These are phyloP conservation scores for Clanis bilineata DNA, from an alignment of 2,888 invertebrate species.

Conservation along the genomic window DNA sequence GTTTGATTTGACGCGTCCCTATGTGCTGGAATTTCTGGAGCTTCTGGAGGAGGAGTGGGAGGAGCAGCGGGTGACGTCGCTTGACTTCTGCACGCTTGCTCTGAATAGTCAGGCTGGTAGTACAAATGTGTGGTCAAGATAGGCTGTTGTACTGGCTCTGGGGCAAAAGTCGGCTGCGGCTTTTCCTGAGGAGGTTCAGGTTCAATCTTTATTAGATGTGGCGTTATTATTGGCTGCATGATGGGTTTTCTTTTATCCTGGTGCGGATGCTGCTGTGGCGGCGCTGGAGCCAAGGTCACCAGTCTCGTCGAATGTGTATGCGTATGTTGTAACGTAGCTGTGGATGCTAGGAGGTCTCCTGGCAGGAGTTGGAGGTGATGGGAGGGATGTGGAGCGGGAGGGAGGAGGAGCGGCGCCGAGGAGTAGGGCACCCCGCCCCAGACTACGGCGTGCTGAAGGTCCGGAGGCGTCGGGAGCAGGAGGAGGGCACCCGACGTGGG, in stretches of 20 bases:
- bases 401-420: conserved; percentile 65
- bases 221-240: conserved; percentile 72
- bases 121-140: conserved; percentile 81
- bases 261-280: conserved; percentile 65
- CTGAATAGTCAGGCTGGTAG: conserved; percentile 77
- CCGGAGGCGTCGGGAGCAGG: conserved; percentile 88
- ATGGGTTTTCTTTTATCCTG: conserved; percentile 72
- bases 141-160: conserved; percentile 78
- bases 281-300: conserved; percentile 84
- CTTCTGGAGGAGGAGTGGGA: conserved; percentile 75
- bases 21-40: conserved; percentile 84
- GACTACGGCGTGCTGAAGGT: conserved; percentile 87
- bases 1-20: conserved; percentile 92
- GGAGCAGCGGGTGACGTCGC: conserved; percentile 84
- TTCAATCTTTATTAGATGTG: conserved; percentile 87
- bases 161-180: conserved; percentile 63
- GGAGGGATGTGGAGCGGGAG: conserved; percentile 80
- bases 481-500: conserved; percentile 92
- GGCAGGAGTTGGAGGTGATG: conserved; percentile 86
- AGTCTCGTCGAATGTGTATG: conserved; percentile 86
- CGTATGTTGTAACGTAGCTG: conserved; percentile 85
- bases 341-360: conserved; percentile 84
- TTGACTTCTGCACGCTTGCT: conserved; percentile 78
- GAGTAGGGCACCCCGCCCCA: conserved; percentile 86
- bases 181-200: conserved; percentile 82